Percentiles rank a stretch among this genome's conserved stretches.
phyloP scores from a whole-genome alignment of 2,888 invertebrate genomes.

The Hylaea fasciaria region DNA sequence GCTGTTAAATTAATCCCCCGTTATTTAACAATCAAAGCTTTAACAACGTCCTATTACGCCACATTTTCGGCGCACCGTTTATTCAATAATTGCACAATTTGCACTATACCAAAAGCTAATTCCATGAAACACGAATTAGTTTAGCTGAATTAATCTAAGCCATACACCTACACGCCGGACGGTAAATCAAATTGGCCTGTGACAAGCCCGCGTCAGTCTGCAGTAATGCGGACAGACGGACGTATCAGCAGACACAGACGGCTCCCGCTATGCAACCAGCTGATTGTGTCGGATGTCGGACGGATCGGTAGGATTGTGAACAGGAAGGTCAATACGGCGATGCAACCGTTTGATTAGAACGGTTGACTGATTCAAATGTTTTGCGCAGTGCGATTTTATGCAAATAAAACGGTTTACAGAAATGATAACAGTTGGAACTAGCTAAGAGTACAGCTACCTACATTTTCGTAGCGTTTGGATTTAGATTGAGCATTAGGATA shows the following conservation, averaged over 20 bases:
- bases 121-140: constrained; percentile 27
- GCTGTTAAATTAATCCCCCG: constrained; percentile 3
- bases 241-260: constrained; percentile 53
- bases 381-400: constrained; percentile 5
- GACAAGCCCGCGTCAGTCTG: constrained; percentile 51
- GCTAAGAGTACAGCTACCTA: too few species aligned
- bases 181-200: constrained; percentile 58
- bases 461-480: too few species aligned
- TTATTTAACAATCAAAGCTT: constrained; percentile 9
- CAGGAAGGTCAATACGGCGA: constrained; percentile 22
- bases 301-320: constrained; percentile 17
- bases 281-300: constrained; percentile 34
- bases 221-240: constrained; percentile 52
- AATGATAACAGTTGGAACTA: too few species aligned
- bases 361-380: constrained; percentile 2
- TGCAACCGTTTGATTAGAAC: constrained; percentile 18
- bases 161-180: constrained; percentile 35
- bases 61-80: constrained; percentile 7
- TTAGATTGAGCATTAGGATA: too few species aligned
- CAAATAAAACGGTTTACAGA: neutral
- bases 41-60: too few species aligned
- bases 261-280: constrained; percentile 40
- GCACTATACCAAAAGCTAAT: constrained; percentile 29
- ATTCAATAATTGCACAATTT: constrained; percentile 26
- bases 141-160: constrained; percentile 38